These are phyloP conservation scores for Onychomys arenicola DNA, from an alignment of 2,797 vertebrate genomes.

Conservation along the genomic window DNA sequence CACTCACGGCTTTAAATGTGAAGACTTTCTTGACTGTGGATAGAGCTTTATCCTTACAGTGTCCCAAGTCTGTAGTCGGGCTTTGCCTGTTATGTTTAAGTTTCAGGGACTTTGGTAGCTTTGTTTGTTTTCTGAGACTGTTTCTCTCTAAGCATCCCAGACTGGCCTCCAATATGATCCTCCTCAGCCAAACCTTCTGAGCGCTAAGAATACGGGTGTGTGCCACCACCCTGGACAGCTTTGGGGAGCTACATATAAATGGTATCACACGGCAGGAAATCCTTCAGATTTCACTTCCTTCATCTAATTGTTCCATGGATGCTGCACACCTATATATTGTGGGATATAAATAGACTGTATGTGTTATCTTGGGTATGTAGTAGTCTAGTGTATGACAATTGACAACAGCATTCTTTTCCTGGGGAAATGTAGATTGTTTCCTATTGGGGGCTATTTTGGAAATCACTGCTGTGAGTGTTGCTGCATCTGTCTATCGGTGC, in stretches of 20 bases:
- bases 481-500: not conserved
- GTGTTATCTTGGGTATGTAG: not conserved
- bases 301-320: not conserved
- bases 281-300: not conserved
- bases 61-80: not conserved
- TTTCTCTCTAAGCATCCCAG: not conserved
- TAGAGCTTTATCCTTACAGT: not conserved
- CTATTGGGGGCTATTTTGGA: slow-evolving; percentile 20
- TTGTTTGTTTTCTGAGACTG: not conserved
- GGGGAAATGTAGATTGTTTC: slow-evolving; percentile 39
- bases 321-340: not conserved
- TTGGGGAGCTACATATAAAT: slow-evolving; percentile 2
- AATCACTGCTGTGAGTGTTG: not conserved
- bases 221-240: not conserved
- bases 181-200: not conserved
- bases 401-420: not conserved
- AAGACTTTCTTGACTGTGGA: not conserved
- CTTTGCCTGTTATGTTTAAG: not conserved
- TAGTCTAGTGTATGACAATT: not conserved
- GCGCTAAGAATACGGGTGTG: not conserved
- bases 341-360: not conserved
- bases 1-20: not conserved
- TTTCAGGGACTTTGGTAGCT: not conserved
- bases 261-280: not conserved
- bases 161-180: not conserved